phyloP scores from a whole-genome alignment of 2,113 vertebrate species.

The Riparia riparia region DNA sequence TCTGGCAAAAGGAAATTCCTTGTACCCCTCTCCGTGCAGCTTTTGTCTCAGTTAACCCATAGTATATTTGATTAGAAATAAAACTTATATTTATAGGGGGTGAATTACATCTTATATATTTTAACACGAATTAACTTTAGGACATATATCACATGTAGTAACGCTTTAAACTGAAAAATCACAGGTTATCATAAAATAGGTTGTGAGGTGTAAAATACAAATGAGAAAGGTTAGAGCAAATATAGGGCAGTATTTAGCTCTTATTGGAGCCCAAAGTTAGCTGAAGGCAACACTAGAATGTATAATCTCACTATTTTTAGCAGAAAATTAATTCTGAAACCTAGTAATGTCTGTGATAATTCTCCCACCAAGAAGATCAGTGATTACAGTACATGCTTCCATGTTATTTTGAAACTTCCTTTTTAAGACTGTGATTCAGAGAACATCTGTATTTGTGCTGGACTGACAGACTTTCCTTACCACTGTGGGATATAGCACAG shows the following conservation, averaged over 20 bases:
- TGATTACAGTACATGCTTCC: not conserved
- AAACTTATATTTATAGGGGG: too few relatives aligned
- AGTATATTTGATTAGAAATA: too few relatives aligned
- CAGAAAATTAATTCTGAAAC: not conserved
- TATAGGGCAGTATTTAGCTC: not conserved
- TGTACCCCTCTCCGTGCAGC: too few relatives aligned
- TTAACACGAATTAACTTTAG: too few relatives aligned
- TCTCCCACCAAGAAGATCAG: not conserved
- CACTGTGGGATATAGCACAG: fast-evolving
- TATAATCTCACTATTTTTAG: not conserved
- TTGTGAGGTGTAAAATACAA: not conserved
- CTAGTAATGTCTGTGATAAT: not conserved
- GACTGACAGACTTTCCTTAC: not conserved
- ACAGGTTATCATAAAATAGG: not conserved
- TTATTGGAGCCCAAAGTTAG: not conserved
- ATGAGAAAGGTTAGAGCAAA: not conserved
- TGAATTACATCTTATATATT: too few relatives aligned
- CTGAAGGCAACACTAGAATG: not conserved
- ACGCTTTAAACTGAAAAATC: not conserved
- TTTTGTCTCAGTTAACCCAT: too few relatives aligned
- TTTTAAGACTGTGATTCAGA: not conserved
- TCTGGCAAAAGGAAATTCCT: too few relatives aligned
- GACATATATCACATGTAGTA: too few relatives aligned
- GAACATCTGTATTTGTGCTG: not conserved
- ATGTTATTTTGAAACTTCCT: not conserved